Base-by-base conservation (phyloP, 2,797 vertebrate species). In the Chelidonichthys spinosus region DNA sequence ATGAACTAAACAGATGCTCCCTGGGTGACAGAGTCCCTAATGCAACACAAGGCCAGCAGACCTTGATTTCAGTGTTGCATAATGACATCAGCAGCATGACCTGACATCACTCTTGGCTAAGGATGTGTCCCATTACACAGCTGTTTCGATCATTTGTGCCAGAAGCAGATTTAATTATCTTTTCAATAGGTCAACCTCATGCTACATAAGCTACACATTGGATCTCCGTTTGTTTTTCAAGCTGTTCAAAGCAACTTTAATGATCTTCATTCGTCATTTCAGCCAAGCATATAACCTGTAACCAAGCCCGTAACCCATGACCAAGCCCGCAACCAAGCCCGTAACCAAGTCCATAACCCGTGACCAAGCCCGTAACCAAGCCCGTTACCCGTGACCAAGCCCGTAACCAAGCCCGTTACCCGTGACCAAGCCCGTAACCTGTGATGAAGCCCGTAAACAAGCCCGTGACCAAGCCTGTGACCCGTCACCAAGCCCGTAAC, bases 1-100 rank as follows among this genome's bases (percentile, higher is more conserved):
- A 69, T 62, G 14, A 50, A 36, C 50, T 49, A 62, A 55, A 79
- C 64, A 62, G 60, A 75, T 68, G 76, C 43, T 78, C 42, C 37
- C 58, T 39, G 49, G 55, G 14, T 46, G 36, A 56, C 53, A 2
- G 62, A 49, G 72, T 73, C 43, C 0, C 60, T 63, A 44, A 47
- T 70, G 13, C 60, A 18, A 25, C 49, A 62, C 37, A n/a, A 56
- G 65, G 54, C 36, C 68, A 62, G 35, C 62, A n/a, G 62, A 25
- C 46, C 50, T 58, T 40, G 7, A 40, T 65, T 37, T 70, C 39
- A 49, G 6, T 14, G 14, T 86, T 87, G 10, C 60, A 4, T 62
- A 82, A 84, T 55, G 49, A 58, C 58, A 58, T 65, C 43, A 75
- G 62, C 58, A 52, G 9, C 53, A 4, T 67, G 56, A 60, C 63